These are phyloP conservation scores for Physeter macrocephalus DNA, from an alignment of 2,113 vertebrate species.

Conservation along the genomic window DNA sequence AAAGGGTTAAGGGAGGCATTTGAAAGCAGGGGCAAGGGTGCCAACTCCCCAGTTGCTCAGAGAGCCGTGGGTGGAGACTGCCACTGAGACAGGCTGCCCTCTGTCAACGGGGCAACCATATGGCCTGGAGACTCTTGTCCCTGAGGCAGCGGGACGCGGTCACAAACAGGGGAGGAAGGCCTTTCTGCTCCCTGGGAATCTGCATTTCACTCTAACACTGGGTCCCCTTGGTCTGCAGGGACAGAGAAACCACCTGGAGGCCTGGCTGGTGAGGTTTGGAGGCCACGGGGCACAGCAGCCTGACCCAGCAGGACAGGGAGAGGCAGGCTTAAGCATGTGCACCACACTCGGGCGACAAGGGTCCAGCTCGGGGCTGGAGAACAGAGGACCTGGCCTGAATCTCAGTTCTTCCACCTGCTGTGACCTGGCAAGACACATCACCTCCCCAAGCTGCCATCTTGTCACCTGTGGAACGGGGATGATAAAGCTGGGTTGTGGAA, in stretches of 20 bases:
- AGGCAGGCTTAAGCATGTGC: not conserved
- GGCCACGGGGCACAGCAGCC: not conserved
- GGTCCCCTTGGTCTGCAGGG: not conserved
- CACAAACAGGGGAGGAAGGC: not conserved
- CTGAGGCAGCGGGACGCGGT: not conserved
- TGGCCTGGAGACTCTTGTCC: not conserved
- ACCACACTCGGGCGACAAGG: not conserved
- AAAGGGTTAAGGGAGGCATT: not conserved
- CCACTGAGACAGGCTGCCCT: not conserved
- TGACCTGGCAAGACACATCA: not conserved
- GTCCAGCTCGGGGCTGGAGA: too few species aligned
- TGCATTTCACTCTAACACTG: not conserved
- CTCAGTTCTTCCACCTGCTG: not conserved
- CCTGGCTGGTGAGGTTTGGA: not conserved
- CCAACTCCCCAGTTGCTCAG: not conserved
- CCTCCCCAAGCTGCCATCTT: not conserved
- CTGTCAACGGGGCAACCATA: accelerated
- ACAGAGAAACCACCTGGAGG: not conserved
- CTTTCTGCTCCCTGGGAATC: not conserved
- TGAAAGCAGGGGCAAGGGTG: not conserved
- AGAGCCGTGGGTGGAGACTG: accelerated
- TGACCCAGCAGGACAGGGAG: not conserved
- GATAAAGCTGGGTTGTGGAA: not conserved
- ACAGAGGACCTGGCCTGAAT: not conserved
- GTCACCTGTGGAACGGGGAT: not conserved